Percentiles rank a stretch among this genome's conserved stretches.
Conservation (phyloP, 2,113 vertebrate genomes). For the Rhadina sibilatrix region DNA sequence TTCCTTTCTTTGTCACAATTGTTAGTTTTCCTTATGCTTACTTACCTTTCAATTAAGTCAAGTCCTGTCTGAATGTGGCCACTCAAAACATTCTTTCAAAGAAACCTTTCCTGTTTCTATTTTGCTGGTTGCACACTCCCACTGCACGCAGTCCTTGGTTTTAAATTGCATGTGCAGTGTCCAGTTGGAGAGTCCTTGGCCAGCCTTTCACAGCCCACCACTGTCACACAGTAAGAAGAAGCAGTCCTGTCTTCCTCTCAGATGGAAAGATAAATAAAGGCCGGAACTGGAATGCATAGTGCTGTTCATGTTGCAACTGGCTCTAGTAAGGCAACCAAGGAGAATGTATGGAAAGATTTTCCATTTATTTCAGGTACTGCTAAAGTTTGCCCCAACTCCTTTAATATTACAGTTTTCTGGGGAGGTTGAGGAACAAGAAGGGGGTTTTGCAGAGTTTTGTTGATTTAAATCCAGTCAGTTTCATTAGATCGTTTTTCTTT, state of each 20-base stretch:
- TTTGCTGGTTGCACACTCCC: background rate
- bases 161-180: background rate
- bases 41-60: slow-evolving; percentile 15
- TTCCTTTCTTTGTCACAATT: slow-evolving; percentile 54
- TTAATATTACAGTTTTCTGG: slow-evolving; percentile 37
- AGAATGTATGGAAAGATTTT: background rate
- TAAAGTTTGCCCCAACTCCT: background rate
- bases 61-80: background rate
- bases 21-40: slow-evolving; percentile 41
- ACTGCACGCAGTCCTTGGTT: accelerated
- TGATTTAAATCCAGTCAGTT: background rate
- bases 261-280: background rate
- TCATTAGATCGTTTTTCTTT: background rate
- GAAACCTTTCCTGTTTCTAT: slow-evolving; percentile 27
- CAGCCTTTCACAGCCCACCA: background rate
- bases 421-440: slow-evolving; percentile 18
- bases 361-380: background rate
- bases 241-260: background rate
- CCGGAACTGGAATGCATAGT: background rate
- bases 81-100: background rate
- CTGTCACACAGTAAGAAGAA: background rate
- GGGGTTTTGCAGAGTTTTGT: background rate
- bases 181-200: background rate
- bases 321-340: background rate
- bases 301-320: background rate